Conservation (phyloP, 2,113 vertebrate genomes). For the Microtus pennsylvanicus region DNA sequence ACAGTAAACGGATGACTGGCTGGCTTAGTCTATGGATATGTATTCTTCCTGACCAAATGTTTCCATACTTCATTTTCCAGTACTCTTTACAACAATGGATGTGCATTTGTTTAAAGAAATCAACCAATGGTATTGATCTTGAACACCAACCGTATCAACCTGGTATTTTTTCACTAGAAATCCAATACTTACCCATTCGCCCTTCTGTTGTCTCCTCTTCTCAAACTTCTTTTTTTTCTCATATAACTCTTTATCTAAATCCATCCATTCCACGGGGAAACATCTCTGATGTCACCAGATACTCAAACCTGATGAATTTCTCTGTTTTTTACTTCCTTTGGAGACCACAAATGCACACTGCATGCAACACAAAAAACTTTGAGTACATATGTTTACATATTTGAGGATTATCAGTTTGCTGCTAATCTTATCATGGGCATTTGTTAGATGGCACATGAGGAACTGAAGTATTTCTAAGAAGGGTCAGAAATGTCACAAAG, state of each 20-base stretch:
- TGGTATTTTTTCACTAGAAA: background rate
- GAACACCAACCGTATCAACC: background rate
- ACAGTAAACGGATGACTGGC: background rate
- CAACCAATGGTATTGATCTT: background rate
- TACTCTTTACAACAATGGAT: background rate
- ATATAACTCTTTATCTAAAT: background rate
- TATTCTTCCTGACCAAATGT: background rate
- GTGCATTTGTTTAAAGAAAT: slow-evolving; percentile 8
- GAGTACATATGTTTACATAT: background rate
- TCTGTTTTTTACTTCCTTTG: background rate
- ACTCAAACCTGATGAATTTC: background rate
- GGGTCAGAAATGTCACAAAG: background rate
- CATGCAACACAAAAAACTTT: background rate
- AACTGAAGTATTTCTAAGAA: slow-evolving; percentile 22
- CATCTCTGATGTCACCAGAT: background rate
- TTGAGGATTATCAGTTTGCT: slow-evolving; percentile 27
- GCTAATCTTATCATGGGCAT: background rate
- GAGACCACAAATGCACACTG: background rate
- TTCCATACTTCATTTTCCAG: background rate
- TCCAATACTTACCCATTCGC: background rate
- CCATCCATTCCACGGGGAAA: background rate
- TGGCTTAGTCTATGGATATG: background rate
- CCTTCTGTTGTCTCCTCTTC: background rate
- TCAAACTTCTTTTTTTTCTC: background rate
- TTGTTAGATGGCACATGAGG: slow-evolving; percentile 1